Evolutionary conservation across 1,140 invertebrate genomes (phyloP).

Genomic region (Drosophila ohnishii): DNA sequence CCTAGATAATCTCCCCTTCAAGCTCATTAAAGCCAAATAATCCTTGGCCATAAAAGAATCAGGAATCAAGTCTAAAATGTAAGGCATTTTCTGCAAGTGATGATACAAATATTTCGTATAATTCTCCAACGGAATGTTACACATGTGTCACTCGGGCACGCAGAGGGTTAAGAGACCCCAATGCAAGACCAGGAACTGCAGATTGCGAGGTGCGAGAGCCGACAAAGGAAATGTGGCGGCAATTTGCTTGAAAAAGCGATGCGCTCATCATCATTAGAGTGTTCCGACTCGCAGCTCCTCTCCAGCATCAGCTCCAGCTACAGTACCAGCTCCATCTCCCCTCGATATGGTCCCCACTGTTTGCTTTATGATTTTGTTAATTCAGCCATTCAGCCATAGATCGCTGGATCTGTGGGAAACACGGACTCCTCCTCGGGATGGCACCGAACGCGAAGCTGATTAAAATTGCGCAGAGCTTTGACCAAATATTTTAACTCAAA

Average conservation of each 20-base stretch:
- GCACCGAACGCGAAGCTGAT: constrained; percentile 33
- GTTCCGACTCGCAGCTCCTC: constrained; percentile 23
- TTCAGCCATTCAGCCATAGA: constrained; percentile 58
- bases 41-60: neutral
- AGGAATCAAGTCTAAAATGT: constrained; percentile 1
- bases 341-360: constrained; percentile 53
- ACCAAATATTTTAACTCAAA: constrained; percentile 41
- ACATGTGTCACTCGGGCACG: constrained; percentile 40
- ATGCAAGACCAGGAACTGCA: constrained; percentile 50
- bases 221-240: constrained; percentile 78
- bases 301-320: constrained; percentile 1
- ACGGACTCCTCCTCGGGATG: constrained; percentile 26
- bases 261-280: constrained; percentile 79
- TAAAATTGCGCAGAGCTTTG: constrained; percentile 57
- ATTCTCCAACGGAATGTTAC: constrained; percentile 30
- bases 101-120: constrained; percentile 22
- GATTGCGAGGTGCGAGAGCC: constrained; percentile 71
- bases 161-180: constrained; percentile 29
- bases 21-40: constrained; percentile 4
- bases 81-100: constrained; percentile 11
- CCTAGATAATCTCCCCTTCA: neutral
- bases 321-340: neutral
- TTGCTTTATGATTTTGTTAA: constrained; percentile 81
- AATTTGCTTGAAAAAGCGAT: constrained; percentile 78
- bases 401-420: constrained; percentile 58